Base-by-base conservation (phyloP, 2,113 vertebrate genomes). In the Phoenicopterus ruber region DNA sequence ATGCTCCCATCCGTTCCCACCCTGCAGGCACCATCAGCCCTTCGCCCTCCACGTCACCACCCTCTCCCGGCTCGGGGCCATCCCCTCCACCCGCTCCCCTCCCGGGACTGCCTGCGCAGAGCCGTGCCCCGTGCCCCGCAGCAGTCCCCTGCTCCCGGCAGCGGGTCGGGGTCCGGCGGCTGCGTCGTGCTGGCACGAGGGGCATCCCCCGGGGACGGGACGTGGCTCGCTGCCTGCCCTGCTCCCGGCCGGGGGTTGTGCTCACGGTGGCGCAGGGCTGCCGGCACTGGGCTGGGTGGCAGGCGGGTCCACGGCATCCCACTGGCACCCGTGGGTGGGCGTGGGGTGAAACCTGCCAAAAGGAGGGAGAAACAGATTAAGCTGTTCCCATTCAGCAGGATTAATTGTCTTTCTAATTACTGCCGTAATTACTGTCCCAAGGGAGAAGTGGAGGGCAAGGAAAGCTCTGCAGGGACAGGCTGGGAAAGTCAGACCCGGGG, bases 401-500 rank as follows among this genome's bases (percentile, higher is more conserved):
- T 70, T 95, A 85, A 94, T 95, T 88, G 71, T 50, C 76, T 70
- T 90, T 18, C 25, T 90, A 93, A 97, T 95, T 93, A 71, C 20
- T 16, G 67, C 50, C 2, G 12, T 94, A 91, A 96, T 97, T 96
- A 83, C 47, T 12, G 13, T 92, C 71, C 87, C 61, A 66, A 26
- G 6, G 82, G 70, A 50, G 90, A 90, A 90, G 67, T 2, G 16
- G 55, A 81, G 57, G 67, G 42, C 10, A 19, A 82, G 79, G 90
- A 93, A 66, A 73, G 67, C 85, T 83, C 63, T 1, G 1, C 7
- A 29, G 82, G 77, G 81, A 93, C 85, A 46, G 54, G 63, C 74
- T 49, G 12, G 59, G n/a, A 50, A 57, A 80, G 65, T 17, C 15
- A 34, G 61, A 38, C 8, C 66, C 9, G 2, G 79, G 76, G n/a